Conservation (phyloP, 2,797 vertebrate species). For the Parambassis ranga region DNA sequence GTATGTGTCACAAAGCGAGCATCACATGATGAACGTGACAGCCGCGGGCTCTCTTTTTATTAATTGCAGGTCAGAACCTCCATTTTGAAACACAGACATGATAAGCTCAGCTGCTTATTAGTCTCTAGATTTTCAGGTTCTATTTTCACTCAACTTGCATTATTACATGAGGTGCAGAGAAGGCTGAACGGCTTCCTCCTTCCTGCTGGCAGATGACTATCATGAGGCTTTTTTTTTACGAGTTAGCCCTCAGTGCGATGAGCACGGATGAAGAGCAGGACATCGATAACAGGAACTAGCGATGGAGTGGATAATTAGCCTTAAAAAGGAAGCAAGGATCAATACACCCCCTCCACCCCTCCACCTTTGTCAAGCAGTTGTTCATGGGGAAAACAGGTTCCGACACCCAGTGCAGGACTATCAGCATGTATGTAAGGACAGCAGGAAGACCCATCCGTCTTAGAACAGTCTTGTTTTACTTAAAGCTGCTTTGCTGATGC, state of each 20-base stretch:
- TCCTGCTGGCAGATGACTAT: slow-evolving; percentile 43
- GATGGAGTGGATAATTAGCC: slow-evolving; percentile 79
- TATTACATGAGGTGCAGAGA: not conserved
- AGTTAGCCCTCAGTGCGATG: slow-evolving; percentile 47
- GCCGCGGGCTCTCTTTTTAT: slow-evolving; percentile 39
- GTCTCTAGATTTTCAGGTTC: slow-evolving; percentile 20
- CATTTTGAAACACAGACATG: slow-evolving; percentile 50
- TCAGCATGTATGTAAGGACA: slow-evolving; percentile 32
- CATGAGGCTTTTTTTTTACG: slow-evolving; percentile 46
- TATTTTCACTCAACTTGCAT: slow-evolving; percentile 9
- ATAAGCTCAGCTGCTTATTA: slow-evolving; percentile 38
- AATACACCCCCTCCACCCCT: slow-evolving; percentile 49
- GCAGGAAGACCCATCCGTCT: slow-evolving; percentile 35
- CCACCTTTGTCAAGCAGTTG: slow-evolving; percentile 51
- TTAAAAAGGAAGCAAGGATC: slow-evolving; percentile 77
- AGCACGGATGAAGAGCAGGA: slow-evolving; percentile 67
- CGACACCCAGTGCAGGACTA: slow-evolving; percentile 30
- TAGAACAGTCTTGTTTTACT: slow-evolving; percentile 4
- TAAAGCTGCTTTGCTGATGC: slow-evolving; percentile 12
- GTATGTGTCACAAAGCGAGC: slow-evolving; percentile 4
- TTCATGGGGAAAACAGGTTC: slow-evolving; percentile 57
- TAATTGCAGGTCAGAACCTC: slow-evolving; percentile 64
- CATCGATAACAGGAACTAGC: slow-evolving; percentile 75
- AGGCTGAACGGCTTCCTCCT: slow-evolving; percentile 9
- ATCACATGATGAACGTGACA: slow-evolving; percentile 40